Conservation (phyloP, 2,797 vertebrate species). For the Falco novaeseelandiae region DNA sequence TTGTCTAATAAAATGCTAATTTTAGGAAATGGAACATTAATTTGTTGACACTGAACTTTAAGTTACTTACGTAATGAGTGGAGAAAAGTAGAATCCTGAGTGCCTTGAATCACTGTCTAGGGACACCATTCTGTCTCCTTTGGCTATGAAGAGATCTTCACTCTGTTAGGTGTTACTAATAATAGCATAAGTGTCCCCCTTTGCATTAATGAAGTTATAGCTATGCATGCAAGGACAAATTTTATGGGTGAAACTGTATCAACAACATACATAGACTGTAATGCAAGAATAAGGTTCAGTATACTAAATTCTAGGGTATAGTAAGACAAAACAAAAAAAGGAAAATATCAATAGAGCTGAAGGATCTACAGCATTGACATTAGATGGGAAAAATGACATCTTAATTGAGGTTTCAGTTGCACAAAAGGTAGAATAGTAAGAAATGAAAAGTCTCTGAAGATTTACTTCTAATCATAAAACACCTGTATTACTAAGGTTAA, state of each 20-base stretch:
- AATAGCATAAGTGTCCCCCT: background rate
- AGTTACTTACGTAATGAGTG: background rate
- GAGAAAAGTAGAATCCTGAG: background rate
- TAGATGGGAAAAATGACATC: background rate
- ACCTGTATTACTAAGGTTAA: background rate
- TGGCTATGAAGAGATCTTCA: background rate
- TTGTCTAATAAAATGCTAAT: background rate
- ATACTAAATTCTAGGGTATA: background rate
- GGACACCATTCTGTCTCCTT: background rate
- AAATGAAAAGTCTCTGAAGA: background rate
- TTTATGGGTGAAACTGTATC: background rate
- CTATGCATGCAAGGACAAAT: background rate
- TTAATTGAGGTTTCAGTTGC: background rate
- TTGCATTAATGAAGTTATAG: background rate
- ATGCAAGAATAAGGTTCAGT: background rate
- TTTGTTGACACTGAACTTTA: background rate
- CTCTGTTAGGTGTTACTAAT: background rate
- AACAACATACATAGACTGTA: background rate
- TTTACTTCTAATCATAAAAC: background rate
- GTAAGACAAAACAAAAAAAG: background rate
- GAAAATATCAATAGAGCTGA: background rate
- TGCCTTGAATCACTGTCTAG: background rate
- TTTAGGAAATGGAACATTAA: background rate
- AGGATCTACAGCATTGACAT: background rate
- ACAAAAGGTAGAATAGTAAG: background rate